phyloP scores from a whole-genome alignment of 2,113 vertebrate genomes.

The Ceuthmochares aereus region DNA sequence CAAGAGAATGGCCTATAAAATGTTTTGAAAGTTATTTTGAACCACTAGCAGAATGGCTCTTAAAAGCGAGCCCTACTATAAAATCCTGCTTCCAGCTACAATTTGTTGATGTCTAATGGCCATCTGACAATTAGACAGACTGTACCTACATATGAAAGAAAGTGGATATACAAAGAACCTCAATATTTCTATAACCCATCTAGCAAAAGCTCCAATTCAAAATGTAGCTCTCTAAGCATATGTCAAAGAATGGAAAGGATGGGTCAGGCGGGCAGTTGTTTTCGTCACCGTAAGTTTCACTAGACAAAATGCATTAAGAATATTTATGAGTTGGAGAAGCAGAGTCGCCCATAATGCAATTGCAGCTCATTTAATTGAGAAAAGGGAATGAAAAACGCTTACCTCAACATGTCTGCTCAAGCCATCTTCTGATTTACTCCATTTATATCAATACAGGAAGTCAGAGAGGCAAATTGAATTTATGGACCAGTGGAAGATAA shows the following conservation, averaged over 20 bases:
- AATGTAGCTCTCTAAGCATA: constrained; percentile 24
- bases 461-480: constrained; percentile 87
- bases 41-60: constrained; percentile 32
- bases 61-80: constrained; percentile 57
- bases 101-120: constrained; percentile 62
- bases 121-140: constrained; percentile 38
- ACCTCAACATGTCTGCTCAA: constrained; percentile 76
- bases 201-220: constrained; percentile 24
- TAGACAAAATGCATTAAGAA: constrained; percentile 78
- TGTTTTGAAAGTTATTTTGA: constrained; percentile 54
- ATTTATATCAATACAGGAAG: constrained; percentile 90
- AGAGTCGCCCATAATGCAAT: constrained; percentile 90
- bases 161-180: constrained; percentile 22
- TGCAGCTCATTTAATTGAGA: constrained; percentile 87
- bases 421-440: constrained; percentile 73
- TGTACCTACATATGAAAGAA: not conserved
- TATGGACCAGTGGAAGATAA: constrained; percentile 83
- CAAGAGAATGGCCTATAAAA: constrained; percentile 47
- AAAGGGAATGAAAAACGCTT: constrained; percentile 80
- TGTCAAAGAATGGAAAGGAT: constrained; percentile 57
- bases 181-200: constrained; percentile 16
- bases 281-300: constrained; percentile 66
- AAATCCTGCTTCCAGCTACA: constrained; percentile 72
- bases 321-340: constrained; percentile 87
- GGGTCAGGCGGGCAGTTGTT: constrained; percentile 72